Evolutionary conservation across 2,113 vertebrate species (phyloP).

Genomic region (Xyrauchen texanus): DNA sequence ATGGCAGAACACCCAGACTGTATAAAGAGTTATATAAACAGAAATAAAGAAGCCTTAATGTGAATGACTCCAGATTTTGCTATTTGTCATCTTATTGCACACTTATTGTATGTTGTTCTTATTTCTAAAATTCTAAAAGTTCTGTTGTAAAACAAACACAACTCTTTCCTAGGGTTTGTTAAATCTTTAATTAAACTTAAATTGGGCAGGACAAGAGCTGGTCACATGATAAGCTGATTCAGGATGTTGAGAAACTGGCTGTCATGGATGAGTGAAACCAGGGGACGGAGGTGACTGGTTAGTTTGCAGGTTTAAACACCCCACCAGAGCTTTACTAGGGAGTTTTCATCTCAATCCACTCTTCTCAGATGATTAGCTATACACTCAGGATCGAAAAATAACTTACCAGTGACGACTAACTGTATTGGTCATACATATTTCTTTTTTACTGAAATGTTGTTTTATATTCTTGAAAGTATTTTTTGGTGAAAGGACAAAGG

Average conservation of each 20-base stretch:
- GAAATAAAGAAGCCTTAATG: slow-evolving; percentile 13
- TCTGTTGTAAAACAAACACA: not conserved
- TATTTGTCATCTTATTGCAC: not conserved
- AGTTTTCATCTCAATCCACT: slow-evolving; percentile 16
- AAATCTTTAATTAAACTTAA: too few relatives aligned
- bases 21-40: not conserved
- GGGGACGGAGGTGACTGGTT: not conserved
- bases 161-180: not conserved
- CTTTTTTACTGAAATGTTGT: not conserved
- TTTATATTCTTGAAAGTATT: not conserved
- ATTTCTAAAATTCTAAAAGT: not conserved
- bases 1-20: slow-evolving; percentile 20
- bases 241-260: not conserved
- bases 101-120: not conserved
- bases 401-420: not conserved
- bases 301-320: slow-evolving; percentile 29
- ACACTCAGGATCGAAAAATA: not conserved
- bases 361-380: not conserved
- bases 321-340: slow-evolving; percentile 8
- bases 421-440: not conserved
- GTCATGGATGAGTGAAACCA: not conserved
- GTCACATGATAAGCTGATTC: slow-evolving; percentile 18
- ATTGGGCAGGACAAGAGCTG: not conserved
- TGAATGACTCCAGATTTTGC: not conserved
- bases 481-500: not conserved